These are phyloP conservation scores for Catagonus wagneri DNA, from an alignment of 2,113 vertebrate genomes.

Conservation along the genomic window DNA sequence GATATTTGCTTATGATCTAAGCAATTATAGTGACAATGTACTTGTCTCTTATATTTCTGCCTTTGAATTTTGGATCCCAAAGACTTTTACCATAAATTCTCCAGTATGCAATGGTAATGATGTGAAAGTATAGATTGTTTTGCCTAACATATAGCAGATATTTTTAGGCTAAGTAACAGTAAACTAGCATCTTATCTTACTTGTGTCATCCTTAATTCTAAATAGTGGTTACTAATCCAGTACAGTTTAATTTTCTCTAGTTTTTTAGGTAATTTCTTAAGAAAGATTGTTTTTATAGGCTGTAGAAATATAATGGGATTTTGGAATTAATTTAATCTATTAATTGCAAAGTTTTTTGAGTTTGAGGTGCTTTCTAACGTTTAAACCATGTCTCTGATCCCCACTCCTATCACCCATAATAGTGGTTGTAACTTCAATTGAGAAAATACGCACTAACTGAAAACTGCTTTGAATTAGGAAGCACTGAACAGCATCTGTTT, in stretches of 20 bases:
- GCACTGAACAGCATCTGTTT: neutral
- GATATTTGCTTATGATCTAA: neutral
- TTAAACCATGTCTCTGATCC: neutral
- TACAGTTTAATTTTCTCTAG: constrained; percentile 18
- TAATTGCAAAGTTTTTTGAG: constrained; percentile 14
- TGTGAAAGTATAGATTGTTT: constrained; percentile 48
- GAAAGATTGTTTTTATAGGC: neutral
- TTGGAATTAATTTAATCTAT: constrained; percentile 6
- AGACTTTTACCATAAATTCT: constrained; percentile 11
- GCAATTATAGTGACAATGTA: neutral
- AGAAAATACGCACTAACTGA: constrained; percentile 1
- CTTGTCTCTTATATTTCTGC: neutral
- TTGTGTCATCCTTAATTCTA: constrained; percentile 36
- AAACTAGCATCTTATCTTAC: constrained; percentile 10
- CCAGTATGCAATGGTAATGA: neutral
- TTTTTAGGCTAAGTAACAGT: constrained; percentile 29
- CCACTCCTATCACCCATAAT: neutral
- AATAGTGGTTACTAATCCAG: neutral
- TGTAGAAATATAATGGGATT: neutral
- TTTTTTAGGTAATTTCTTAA: constrained; percentile 45
- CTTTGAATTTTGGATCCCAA: constrained; percentile 49
- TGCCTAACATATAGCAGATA: neutral
- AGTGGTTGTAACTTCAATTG: neutral
- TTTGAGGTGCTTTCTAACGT: neutral
- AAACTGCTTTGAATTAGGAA: constrained; percentile 25